Evolutionary conservation across 2,797 vertebrate species (phyloP).

Genomic region (Chrosomus eos): DNA sequence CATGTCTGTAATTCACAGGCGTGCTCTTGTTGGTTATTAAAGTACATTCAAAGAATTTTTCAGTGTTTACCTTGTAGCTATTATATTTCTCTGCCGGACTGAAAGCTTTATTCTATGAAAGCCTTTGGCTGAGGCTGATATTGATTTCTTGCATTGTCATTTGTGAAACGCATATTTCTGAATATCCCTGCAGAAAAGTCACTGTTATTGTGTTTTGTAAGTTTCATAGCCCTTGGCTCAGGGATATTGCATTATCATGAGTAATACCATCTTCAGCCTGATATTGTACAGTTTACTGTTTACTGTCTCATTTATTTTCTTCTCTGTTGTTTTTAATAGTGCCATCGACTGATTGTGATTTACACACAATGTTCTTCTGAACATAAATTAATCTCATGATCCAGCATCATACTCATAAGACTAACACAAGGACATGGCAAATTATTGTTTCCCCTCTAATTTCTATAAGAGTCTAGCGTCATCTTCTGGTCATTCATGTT

Average conservation of each 20-base stretch:
- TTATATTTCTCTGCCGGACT: neutral
- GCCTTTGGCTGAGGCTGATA: neutral
- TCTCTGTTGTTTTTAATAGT: neutral
- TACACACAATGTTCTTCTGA: neutral
- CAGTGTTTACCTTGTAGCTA: neutral
- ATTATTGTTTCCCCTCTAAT: neutral
- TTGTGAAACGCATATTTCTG: neutral
- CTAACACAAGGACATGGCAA: neutral
- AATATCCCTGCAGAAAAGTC: neutral
- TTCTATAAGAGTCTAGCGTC: neutral
- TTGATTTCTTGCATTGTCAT: neutral
- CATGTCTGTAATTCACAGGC: neutral
- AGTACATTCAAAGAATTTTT: neutral
- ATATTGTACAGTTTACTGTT: neutral
- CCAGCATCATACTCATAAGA: neutral
- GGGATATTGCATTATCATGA: neutral
- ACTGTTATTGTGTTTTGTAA: neutral
- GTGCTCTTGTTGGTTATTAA: neutral
- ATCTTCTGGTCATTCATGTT: neutral
- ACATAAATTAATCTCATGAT: neutral
- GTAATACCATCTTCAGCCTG: neutral
- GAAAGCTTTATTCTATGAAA: neutral
- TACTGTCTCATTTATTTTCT: neutral
- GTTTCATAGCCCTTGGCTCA: slow-evolving; percentile 7
- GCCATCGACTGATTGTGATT: neutral